A percentile compares a stretch with the other conserved stretches of the same genome.
phyloP scores from a whole-genome alignment of 2,797 vertebrate genomes.

The Dryobates pubescens region DNA sequence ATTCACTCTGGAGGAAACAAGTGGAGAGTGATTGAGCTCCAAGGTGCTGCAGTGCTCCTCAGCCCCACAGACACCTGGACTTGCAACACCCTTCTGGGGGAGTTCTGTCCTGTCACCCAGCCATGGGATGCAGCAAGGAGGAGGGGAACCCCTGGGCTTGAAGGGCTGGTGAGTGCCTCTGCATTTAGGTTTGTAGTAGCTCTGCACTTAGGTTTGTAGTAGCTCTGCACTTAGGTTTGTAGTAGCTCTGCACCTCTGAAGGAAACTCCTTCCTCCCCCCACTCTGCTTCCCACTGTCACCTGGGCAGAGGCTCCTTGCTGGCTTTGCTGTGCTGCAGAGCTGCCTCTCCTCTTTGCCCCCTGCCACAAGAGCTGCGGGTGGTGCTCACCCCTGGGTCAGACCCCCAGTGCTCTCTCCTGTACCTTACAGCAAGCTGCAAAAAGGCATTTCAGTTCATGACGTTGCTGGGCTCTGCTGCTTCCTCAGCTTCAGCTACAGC shows the following conservation, averaged over 20 bases:
- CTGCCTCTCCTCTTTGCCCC: neutral
- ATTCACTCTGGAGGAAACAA: conserved; percentile 25
- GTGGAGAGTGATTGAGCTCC: neutral
- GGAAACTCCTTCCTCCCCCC: neutral
- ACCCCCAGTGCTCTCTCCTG: neutral
- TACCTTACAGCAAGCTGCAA: neutral
- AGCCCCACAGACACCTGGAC: neutral
- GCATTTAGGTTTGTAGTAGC: neutral
- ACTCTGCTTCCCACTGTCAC: neutral
- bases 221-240: neutral
- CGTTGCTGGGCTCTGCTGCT: neutral
- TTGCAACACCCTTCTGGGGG: fast-evolving
- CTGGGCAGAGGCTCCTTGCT: neutral
- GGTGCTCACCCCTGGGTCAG: neutral
- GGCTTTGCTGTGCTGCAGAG: neutral
- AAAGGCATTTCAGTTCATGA: neutral
- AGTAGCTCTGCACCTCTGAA: neutral
- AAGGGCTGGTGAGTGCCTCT: neutral
- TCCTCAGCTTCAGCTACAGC: neutral
- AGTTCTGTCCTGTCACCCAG: neutral
- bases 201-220: neutral
- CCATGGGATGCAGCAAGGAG: neutral
- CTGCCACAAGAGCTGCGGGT: too few species aligned
- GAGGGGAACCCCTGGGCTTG: neutral
- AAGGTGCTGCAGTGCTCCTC: neutral